Percentiles rank a stretch among this genome's conserved stretches.
phyloP scores from a whole-genome alignment of 1,140 invertebrate genomes.

The Saxidomus purpurata region DNA sequence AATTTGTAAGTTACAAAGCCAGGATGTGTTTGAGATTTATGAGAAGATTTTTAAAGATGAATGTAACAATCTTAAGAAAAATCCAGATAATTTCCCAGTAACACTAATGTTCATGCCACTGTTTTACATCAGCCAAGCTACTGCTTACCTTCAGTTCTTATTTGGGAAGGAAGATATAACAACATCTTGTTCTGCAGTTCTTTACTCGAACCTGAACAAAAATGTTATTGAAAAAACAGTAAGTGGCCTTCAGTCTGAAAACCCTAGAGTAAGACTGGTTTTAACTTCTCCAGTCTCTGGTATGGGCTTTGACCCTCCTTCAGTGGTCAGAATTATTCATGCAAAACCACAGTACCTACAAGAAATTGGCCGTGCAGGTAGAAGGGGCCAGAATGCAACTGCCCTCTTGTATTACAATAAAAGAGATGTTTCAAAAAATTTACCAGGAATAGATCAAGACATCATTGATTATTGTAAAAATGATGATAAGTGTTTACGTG shows the following conservation, averaged over 20 bases:
- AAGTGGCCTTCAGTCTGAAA: neutral
- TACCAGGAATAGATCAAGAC: conserved; percentile 36
- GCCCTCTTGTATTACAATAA: conserved; percentile 33
- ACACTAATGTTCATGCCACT: conserved; percentile 37
- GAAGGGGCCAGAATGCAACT: neutral
- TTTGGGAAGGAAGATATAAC: conserved; percentile 30
- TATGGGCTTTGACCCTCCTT: conserved; percentile 54
- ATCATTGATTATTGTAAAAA: conserved; percentile 52
- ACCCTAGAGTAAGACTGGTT: conserved; percentile 11
- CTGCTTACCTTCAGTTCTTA: neutral
- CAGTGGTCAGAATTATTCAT: conserved; percentile 23
- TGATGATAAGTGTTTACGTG: conserved; percentile 9
- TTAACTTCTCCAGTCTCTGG: conserved; percentile 20
- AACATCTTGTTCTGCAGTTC: conserved; percentile 7
- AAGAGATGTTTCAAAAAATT: conserved; percentile 23
- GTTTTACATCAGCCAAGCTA: conserved; percentile 46
- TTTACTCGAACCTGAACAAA: conserved; percentile 37
- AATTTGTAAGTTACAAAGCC: neutral
- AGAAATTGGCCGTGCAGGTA: conserved; percentile 50
- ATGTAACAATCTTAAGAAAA: conserved; percentile 18
- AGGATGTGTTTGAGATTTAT: conserved; percentile 10
- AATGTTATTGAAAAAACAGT: conserved; percentile 23
- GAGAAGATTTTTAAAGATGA: neutral
- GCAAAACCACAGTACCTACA: conserved; percentile 56
- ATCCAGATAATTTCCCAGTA: neutral